phyloP scores from a whole-genome alignment of 2,113 vertebrate species.

The Leptodactylus fuscus region DNA sequence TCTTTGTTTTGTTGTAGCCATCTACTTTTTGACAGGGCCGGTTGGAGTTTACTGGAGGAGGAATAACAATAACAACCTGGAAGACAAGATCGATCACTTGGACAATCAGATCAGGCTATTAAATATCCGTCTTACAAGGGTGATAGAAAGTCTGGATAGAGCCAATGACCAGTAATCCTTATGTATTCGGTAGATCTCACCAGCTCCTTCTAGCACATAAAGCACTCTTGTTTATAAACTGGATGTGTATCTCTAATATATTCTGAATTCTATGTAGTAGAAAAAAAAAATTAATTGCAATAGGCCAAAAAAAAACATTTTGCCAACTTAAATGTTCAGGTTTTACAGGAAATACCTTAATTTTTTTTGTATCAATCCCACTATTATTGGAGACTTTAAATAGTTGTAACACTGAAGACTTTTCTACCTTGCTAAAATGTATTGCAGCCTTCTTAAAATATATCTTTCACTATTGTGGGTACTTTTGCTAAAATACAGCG shows the following conservation, averaged over 20 bases:
- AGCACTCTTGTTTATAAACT: constrained; percentile 28
- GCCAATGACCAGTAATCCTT: constrained; percentile 77
- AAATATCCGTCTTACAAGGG: constrained; percentile 90
- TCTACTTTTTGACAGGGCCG: constrained; percentile 96
- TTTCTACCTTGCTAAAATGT: background rate
- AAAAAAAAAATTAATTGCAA: background rate
- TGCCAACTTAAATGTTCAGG: background rate
- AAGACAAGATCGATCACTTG: constrained; percentile 95
- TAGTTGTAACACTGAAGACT: background rate
- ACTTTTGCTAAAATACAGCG: background rate
- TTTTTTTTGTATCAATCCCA: background rate
- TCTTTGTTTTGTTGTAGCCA: constrained; percentile 89
- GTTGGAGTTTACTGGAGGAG: constrained; percentile 90
- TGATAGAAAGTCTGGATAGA: constrained; percentile 90
- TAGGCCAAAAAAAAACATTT: constrained; percentile 1
- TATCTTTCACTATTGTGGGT: background rate
- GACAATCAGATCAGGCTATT: constrained; percentile 93
- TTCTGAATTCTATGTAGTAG: background rate
- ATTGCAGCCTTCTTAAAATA: background rate
- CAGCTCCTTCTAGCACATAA: constrained; percentile 42
- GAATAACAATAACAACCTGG: constrained; percentile 78
- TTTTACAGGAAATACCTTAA: background rate
- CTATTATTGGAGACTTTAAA: background rate
- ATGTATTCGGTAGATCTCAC: background rate
- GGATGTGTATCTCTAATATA: constrained; percentile 6